phyloP scores from a whole-genome alignment of 2,113 vertebrate species.

The Sander lucioperca region DNA sequence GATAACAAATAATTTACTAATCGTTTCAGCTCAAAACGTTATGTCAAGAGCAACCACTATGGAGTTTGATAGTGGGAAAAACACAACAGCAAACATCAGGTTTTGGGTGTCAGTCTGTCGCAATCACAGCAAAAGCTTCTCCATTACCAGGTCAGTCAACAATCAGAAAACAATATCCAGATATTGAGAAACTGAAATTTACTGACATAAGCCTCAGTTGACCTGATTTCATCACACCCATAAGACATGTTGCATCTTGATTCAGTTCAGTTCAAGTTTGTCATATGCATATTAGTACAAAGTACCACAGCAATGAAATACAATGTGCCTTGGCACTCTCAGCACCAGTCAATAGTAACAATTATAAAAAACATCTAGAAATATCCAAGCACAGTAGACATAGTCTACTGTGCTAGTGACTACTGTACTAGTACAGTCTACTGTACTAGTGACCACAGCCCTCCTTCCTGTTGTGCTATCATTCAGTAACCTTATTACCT shows the following conservation, averaged over 20 bases:
- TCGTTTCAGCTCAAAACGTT: neutral
- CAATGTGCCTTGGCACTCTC: too few relatives aligned
- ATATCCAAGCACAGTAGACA: too few relatives aligned
- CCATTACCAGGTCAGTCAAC: neutral
- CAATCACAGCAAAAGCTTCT: neutral
- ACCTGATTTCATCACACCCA: neutral
- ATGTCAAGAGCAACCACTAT: neutral
- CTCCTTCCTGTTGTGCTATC: too few relatives aligned
- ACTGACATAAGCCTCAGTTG: neutral
- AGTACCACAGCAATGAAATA: too few relatives aligned
- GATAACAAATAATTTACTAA: neutral
- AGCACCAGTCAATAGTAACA: too few relatives aligned
- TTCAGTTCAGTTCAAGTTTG: neutral
- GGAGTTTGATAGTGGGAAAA: neutral
- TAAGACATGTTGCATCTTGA: neutral
- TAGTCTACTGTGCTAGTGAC: too few relatives aligned
- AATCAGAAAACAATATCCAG: neutral
- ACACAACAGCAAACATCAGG: neutral
- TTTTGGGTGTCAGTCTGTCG: neutral
- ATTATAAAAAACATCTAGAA: too few relatives aligned
- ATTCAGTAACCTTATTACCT: too few relatives aligned
- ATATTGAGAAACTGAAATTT: slow-evolving; percentile 1
- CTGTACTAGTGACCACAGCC: too few relatives aligned
- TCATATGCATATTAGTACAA: too few relatives aligned
- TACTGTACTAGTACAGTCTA: too few relatives aligned